Percentiles rank a stretch among this genome's conserved stretches.
phyloP scores from a whole-genome alignment of 2,797 vertebrate genomes.

The Heterohyrax brucei region DNA sequence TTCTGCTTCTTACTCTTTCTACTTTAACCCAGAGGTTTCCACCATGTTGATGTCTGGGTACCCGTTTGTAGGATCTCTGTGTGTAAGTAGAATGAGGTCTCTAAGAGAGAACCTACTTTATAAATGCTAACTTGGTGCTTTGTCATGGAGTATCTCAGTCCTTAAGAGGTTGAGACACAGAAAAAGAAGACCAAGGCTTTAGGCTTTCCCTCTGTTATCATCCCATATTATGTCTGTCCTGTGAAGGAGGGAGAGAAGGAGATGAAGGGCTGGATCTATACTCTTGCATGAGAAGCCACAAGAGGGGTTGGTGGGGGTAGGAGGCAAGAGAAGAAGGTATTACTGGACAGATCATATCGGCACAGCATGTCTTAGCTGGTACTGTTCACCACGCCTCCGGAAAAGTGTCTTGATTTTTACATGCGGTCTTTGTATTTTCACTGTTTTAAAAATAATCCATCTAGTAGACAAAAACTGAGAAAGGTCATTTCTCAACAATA shows the following conservation, averaged over 20 bases:
- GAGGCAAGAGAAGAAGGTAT: background rate
- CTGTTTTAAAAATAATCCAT: background rate
- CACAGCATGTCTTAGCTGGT: background rate
- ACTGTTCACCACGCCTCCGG: background rate
- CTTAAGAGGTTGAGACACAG: background rate
- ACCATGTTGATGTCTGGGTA: constrained; percentile 46
- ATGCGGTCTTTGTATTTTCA: background rate
- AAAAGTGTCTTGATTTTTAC: background rate
- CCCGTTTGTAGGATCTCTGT: constrained; percentile 69
- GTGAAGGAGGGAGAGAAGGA: background rate
- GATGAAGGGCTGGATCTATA: no score
- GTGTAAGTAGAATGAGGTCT: constrained; percentile 71
- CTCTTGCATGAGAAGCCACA: background rate
- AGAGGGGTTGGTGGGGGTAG: background rate
- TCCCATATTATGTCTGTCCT: background rate
- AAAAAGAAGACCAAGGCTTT: no score
- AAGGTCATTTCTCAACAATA: background rate
- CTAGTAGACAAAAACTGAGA: background rate
- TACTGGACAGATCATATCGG: no score
- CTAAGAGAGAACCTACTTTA: background rate
- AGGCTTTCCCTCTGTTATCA: background rate
- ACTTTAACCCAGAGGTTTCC: constrained; percentile 20
- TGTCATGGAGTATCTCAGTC: background rate
- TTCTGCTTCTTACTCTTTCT: constrained; percentile 1
- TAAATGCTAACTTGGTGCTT: background rate